phyloP scores from a whole-genome alignment of 2,113 vertebrate species.

The Nannospalax galili region DNA sequence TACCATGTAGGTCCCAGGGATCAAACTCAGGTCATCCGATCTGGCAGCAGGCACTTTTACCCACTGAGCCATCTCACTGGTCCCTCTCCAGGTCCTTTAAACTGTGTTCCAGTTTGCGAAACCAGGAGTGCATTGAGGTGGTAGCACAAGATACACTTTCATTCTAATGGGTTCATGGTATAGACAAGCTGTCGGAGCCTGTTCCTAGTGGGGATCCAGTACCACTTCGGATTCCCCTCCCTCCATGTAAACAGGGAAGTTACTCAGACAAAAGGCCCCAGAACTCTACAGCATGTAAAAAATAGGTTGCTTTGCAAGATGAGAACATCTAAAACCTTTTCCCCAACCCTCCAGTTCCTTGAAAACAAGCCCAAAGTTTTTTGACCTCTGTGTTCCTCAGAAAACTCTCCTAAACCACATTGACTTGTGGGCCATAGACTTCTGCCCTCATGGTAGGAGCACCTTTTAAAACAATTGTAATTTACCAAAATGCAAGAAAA shows the following conservation, averaged over 20 bases:
- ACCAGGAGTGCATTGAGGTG: not conserved
- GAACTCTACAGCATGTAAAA: not conserved
- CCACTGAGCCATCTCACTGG: not conserved
- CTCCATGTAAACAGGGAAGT: not conserved
- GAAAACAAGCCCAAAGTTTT: not conserved
- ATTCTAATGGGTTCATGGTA: not conserved
- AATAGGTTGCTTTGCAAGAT: not conserved
- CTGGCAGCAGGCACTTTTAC: not conserved
- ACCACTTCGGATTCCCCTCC: not conserved
- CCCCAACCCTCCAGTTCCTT: not conserved
- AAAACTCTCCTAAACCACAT: not conserved
- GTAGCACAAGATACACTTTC: not conserved
- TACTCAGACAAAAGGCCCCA: too few species aligned
- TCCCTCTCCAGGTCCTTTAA: not conserved
- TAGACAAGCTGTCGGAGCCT: not conserved
- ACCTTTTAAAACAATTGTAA: not conserved
- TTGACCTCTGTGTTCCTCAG: not conserved
- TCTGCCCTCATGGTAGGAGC: not conserved
- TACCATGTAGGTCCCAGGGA: not conserved
- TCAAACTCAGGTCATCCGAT: too few species aligned
- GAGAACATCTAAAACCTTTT: not conserved
- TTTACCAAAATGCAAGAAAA: not conserved
- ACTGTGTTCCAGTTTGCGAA: conserved; percentile 27
- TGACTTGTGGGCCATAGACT: not conserved
- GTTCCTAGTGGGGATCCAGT: not conserved